These are phyloP conservation scores for Drosophila nannoptera DNA, from an alignment of 1,140 invertebrate species.

Conservation along the genomic window DNA sequence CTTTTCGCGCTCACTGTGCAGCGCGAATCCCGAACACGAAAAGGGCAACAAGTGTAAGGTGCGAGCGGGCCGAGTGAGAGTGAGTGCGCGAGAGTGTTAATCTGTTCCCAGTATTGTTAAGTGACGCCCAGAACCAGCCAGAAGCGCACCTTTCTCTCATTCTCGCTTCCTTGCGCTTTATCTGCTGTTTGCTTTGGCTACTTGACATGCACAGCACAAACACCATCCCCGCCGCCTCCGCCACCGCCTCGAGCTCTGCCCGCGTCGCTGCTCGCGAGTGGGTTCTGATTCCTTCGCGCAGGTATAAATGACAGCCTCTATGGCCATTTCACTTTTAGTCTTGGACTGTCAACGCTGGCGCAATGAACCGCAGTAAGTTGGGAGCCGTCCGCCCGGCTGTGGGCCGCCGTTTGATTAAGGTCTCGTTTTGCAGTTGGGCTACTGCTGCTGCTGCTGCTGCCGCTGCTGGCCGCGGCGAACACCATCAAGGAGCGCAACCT, in stretches of 20 bases:
- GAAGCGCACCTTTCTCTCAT: slow-evolving; percentile 47
- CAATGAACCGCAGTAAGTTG: slow-evolving; percentile 64
- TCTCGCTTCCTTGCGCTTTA: slow-evolving; percentile 8
- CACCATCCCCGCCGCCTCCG: slow-evolving; percentile 9
- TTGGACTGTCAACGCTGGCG: slow-evolving; percentile 62
- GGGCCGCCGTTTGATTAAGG: slow-evolving; percentile 4
- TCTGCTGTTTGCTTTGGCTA: slow-evolving; percentile 13
- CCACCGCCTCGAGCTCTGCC: slow-evolving; percentile 22
- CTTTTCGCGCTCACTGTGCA: slow-evolving; percentile 30
- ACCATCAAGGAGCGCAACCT: slow-evolving; percentile 73
- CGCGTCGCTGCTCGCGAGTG: slow-evolving; percentile 14
- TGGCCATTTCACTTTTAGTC: slow-evolving; percentile 74
- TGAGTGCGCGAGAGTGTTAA: slow-evolving; percentile 7
- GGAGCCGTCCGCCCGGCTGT: too few relatives aligned
- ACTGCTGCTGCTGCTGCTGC: slow-evolving; percentile 36
- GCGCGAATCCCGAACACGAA: slow-evolving; percentile 3
- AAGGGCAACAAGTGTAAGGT: slow-evolving; percentile 28
- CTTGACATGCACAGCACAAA: slow-evolving; percentile 55
- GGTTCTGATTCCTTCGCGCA: slow-evolving; percentile 55
- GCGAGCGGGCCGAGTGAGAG: slow-evolving; percentile 7
- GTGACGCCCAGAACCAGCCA: slow-evolving; percentile 26
- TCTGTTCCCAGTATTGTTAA: slow-evolving; percentile 54
- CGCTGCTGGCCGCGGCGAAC: slow-evolving; percentile 34
- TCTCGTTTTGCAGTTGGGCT: slow-evolving; percentile 8
- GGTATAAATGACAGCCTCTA: slow-evolving; percentile 70